A percentile compares a stretch with the other conserved stretches of the same genome.
These are phyloP conservation scores for Gortyna flavago DNA, from an alignment of 2,888 invertebrate genomes.

Conservation along the genomic window DNA sequence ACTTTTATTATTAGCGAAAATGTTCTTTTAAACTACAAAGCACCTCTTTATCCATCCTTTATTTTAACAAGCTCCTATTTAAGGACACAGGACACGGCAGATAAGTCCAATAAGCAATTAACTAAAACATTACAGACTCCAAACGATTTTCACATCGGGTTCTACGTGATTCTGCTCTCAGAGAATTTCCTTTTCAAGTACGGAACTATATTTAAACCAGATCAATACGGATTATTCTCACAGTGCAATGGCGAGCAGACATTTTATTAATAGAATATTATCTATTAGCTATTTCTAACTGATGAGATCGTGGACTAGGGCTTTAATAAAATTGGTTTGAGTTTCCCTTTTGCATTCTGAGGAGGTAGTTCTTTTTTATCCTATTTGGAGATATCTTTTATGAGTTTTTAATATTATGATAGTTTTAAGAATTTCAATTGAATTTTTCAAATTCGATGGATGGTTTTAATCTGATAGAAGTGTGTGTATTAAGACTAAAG, in stretches of 20 bases:
- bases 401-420: neutral
- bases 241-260: slow-evolving; percentile 78
- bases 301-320: slow-evolving; percentile 37
- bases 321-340: slow-evolving; percentile 28
- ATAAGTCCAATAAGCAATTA: slow-evolving; percentile 63
- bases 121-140: slow-evolving; percentile 60
- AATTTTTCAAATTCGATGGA: no score
- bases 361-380: neutral
- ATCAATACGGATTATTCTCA: slow-evolving; percentile 83
- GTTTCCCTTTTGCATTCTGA: slow-evolving; percentile 4
- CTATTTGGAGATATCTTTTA: slow-evolving; percentile 3
- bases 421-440: slow-evolving; percentile 3
- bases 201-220: slow-evolving; percentile 83
- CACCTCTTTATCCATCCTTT: slow-evolving; percentile 28
- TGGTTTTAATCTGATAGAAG: neutral
- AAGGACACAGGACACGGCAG: slow-evolving; percentile 40
- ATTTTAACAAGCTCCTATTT: slow-evolving; percentile 41
- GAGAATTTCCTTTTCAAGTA: slow-evolving; percentile 59
- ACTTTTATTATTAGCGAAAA: slow-evolving; percentile 48
- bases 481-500: neutral
- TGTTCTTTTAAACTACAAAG: slow-evolving; percentile 44
- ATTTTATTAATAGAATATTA: slow-evolving; percentile 81
- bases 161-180: slow-evolving; percentile 59
- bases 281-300: slow-evolving; percentile 69
- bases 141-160: slow-evolving; percentile 55